Conservation (phyloP, 1,140 invertebrate genomes). For the Bombus polaris region DNA sequence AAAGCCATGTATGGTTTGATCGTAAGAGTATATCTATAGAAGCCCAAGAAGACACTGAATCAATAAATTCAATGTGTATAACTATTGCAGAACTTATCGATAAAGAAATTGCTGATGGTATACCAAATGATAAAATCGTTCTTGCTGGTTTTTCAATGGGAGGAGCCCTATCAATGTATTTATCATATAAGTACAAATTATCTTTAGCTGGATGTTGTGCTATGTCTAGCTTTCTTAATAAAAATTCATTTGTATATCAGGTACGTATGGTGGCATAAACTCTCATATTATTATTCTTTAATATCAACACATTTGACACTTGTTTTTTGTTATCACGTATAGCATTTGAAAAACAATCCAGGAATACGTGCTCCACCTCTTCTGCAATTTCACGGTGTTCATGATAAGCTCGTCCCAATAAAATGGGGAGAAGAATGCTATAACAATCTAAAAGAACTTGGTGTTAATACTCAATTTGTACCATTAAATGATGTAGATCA, state of each 20-base stretch:
- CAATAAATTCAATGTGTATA: slow-evolving; percentile 84
- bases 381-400: slow-evolving; percentile 77
- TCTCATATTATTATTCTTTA: not conserved
- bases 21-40: slow-evolving; percentile 84
- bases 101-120: slow-evolving; percentile 85
- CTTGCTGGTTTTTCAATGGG: slow-evolving; percentile 91
- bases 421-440: slow-evolving; percentile 83
- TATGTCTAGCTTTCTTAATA: slow-evolving; percentile 89
- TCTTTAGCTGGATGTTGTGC: slow-evolving; percentile 87
- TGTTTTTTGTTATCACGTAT: not conserved
- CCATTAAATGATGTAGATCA: slow-evolving; percentile 82
- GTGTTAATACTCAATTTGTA: slow-evolving; percentile 82
- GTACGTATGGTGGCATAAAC: slow-evolving; percentile 59
- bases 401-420: slow-evolving; percentile 83
- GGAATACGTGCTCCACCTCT: slow-evolving; percentile 65
- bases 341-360: slow-evolving; percentile 45
- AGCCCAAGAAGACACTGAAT: slow-evolving; percentile 85
- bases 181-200: slow-evolving; percentile 85
- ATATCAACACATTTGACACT: not conserved
- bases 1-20: slow-evolving; percentile 83
- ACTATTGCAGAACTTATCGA: slow-evolving; percentile 85
- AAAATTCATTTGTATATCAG: slow-evolving; percentile 86
- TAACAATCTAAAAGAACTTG: slow-evolving; percentile 79
- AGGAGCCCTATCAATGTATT: slow-evolving; percentile 87
- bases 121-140: slow-evolving; percentile 86